Evolutionary conservation across 2,113 vertebrate species (phyloP).

Genomic region (Pseudonaja textilis): DNA sequence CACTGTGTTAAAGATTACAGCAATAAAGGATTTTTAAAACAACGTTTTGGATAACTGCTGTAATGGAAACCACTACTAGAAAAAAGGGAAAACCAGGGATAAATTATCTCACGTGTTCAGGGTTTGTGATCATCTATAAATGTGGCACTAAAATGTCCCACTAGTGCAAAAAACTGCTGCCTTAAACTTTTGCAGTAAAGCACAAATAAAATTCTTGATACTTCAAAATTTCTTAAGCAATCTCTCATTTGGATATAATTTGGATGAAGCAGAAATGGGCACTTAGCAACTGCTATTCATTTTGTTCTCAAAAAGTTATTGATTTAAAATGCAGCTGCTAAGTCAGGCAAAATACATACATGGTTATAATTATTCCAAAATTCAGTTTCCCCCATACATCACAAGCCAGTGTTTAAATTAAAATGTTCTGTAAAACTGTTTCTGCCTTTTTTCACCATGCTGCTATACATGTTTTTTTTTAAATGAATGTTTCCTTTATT

Average conservation of each 20-base stretch:
- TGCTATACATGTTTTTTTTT: neutral
- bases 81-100: fast-evolving
- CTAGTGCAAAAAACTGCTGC: neutral
- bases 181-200: neutral
- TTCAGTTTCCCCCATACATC: neutral
- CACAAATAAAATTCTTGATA: neutral
- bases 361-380: neutral
- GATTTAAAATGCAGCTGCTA: neutral
- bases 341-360: neutral
- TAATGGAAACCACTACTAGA: neutral
- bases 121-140: neutral
- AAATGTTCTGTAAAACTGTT: neutral
- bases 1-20: neutral
- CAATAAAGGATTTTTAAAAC: neutral
- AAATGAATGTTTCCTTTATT: conserved; percentile 10
- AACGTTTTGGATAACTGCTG: neutral
- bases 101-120: neutral
- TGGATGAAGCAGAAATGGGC: neutral
- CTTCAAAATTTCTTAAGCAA: neutral
- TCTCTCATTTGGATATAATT: neutral
- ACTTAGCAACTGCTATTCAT: neutral
- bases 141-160: neutral
- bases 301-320: neutral
- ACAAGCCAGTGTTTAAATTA: neutral
- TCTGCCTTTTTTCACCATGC: neutral